A percentile compares a stretch with the other conserved stretches of the same genome.
phyloP scores from a whole-genome alignment of 2,113 vertebrate species.

The Vicugna pacos region DNA sequence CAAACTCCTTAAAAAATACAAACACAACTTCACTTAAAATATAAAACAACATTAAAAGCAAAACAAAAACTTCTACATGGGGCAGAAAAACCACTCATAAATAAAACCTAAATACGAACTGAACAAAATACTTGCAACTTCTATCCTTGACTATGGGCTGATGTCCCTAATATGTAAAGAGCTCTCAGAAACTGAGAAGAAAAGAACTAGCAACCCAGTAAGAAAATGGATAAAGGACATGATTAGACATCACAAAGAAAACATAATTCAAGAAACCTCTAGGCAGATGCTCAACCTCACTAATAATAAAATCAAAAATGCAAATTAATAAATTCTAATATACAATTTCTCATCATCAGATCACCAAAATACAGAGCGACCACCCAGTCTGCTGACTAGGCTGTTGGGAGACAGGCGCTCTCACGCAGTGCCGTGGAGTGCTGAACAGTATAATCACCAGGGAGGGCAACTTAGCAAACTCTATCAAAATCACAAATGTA shows the following conservation, averaged over 20 bases:
- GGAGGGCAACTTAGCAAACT: neutral
- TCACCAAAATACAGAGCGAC: neutral
- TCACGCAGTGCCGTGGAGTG: neutral
- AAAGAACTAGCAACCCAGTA: neutral
- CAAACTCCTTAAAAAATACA: slow-evolving; percentile 20
- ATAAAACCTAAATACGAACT: slow-evolving; percentile 44
- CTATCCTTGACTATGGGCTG: neutral
- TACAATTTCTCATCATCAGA: neutral
- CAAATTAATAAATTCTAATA: neutral
- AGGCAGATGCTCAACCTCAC: neutral
- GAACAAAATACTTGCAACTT: neutral
- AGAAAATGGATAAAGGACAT: neutral
- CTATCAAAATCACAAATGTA: neutral
- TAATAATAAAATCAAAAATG: neutral
- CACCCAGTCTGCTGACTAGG: neutral
- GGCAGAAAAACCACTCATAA: neutral
- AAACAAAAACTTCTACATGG: neutral
- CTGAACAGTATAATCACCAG: neutral
- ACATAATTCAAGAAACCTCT: neutral
- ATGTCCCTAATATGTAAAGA: neutral
- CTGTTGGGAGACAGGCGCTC: neutral
- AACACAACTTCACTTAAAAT: neutral
- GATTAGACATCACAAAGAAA: neutral
- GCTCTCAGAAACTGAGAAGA: neutral
- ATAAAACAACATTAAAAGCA: neutral